Evolutionary conservation across 2,888 invertebrate genomes (phyloP).

Genomic region (Diaphora mendica): DNA sequence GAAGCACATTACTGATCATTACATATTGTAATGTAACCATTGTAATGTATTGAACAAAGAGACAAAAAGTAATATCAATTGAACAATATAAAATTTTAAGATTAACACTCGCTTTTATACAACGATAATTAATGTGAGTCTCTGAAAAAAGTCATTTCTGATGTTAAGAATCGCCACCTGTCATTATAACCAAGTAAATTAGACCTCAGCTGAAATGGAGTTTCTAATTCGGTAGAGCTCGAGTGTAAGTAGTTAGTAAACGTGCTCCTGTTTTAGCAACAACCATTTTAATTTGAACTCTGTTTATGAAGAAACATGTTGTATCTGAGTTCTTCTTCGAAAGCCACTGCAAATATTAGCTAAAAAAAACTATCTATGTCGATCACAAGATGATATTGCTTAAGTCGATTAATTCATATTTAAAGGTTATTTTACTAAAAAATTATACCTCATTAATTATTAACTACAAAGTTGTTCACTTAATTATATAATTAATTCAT

Average conservation of each 20-base stretch:
- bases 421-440: slow-evolving; percentile 64
- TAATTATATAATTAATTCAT: not conserved
- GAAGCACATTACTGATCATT: slow-evolving; percentile 23
- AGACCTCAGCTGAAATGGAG: slow-evolving; percentile 19
- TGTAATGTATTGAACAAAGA: not conserved
- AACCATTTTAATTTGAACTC: slow-evolving; percentile 41
- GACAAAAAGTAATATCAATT: slow-evolving; percentile 48
- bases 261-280: slow-evolving; percentile 33
- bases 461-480: not conserved
- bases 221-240: slow-evolving; percentile 33
- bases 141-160: slow-evolving; percentile 38
- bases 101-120: slow-evolving; percentile 57
- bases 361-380: slow-evolving; percentile 53
- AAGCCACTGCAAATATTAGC: slow-evolving; percentile 29
- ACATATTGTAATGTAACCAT: slow-evolving; percentile 39
- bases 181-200: slow-evolving; percentile 40
- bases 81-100: slow-evolving; percentile 54
- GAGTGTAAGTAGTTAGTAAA: slow-evolving; percentile 34
- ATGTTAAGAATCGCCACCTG: slow-evolving; percentile 48
- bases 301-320: slow-evolving; percentile 10
- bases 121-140: slow-evolving; percentile 56
- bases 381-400: slow-evolving; percentile 64
- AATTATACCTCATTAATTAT: slow-evolving; percentile 38
- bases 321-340: slow-evolving; percentile 34
- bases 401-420: slow-evolving; percentile 56